Conservation (phyloP, 2,113 vertebrate genomes). For the Callionymus lyra region DNA sequence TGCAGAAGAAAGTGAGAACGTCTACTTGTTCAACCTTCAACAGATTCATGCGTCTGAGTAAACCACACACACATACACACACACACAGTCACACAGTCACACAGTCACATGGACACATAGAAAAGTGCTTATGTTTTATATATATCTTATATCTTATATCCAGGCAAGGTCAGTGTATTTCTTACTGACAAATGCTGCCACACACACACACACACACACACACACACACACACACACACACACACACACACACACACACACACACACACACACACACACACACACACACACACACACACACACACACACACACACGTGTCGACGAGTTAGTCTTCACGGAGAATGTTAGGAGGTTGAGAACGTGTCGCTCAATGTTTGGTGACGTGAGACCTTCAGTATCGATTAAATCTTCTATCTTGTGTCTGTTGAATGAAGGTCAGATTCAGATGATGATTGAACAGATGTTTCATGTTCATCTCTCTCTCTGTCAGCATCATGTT, state of each 20-base stretch:
- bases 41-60: too few relatives aligned
- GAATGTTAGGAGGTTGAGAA: too few relatives aligned
- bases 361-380: too few relatives aligned
- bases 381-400: too few relatives aligned
- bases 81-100: slow-evolving; percentile 3
- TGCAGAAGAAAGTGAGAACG: too few relatives aligned
- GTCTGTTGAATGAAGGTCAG: slow-evolving; percentile 54
- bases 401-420: background rate
- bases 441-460: slow-evolving; percentile 54
- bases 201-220: background rate
- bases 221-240: background rate
- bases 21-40: too few relatives aligned
- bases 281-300: too few relatives aligned
- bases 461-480: too few relatives aligned
- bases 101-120: background rate
- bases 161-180: slow-evolving; percentile 19
- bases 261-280: slow-evolving; percentile 2
- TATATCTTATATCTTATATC: too few relatives aligned
- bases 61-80: slow-evolving; percentile 8
- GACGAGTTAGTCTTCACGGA: too few relatives aligned
- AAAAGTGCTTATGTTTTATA: slow-evolving; percentile 8
- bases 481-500: too few relatives aligned
- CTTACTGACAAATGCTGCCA: slow-evolving; percentile 1
- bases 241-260: slow-evolving; percentile 1
- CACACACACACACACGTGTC: too few relatives aligned